Base-by-base conservation (phyloP, 2,888 invertebrate genomes). In the Drosophila diplacantha region DNA sequence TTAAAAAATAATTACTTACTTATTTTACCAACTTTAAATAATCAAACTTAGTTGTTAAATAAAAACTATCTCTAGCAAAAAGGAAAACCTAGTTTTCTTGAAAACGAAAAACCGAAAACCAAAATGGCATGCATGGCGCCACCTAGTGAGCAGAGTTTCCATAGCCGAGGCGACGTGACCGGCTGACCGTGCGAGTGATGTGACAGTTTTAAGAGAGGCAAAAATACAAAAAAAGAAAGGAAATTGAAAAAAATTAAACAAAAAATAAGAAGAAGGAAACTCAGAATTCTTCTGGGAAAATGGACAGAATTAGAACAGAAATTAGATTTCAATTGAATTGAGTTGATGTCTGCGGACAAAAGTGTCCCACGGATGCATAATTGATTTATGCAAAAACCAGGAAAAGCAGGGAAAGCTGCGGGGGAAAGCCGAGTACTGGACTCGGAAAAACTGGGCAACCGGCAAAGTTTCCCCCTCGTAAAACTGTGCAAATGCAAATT, bases 341-440 rank as follows among this genome's bases (percentile, higher is more conserved):
- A 55, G 51, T 29, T 18, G 29, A 65, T 9, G 26, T 26, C 26
- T 26, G 26, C 26, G 26, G 26, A 26, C 26, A 26, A 71, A 72
- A 77, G 58, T 76, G 74, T 71, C 52, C 73, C 38, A 55, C 59
- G 52, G 60, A 69, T 81, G 64, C 74, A 81, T 79, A 78, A 81
- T 81, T 81, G 78, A 78, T 76, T 81, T 75, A 76, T 68, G 80
- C 74, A 64, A 65, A 74, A 64, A 63, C 3, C 14, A 6, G 26
- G 31, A 46, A 60, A 57, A 34, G 1, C 72, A 4, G 24, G 41
- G 41, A n/a, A 41, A 41, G 9, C 22, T n/a, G 24, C 5, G 59
- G 59, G 64, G 55, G 55, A 72, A 56, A 24, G 18, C 43, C 16
- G 26, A 12, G 43, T 18, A 18, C 16, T 26, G 43, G 44, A 65